These are phyloP conservation scores for Pecten maximus DNA, from an alignment of 2,888 invertebrate genomes.

Conservation along the genomic window DNA sequence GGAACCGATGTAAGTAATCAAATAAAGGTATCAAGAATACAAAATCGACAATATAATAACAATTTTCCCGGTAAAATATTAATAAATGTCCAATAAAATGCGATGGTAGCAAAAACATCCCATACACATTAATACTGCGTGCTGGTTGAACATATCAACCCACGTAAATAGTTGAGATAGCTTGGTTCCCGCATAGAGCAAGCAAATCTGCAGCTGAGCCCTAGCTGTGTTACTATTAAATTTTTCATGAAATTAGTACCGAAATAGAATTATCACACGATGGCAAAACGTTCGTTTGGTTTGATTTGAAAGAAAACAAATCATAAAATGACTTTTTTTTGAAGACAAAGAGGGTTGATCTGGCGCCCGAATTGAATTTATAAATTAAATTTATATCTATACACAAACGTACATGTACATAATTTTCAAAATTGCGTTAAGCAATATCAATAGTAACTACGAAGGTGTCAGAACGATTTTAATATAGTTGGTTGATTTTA, in stretches of 20 bases:
- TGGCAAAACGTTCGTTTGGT: background rate
- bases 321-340: background rate
- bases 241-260: background rate
- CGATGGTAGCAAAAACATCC: background rate
- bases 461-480: no score
- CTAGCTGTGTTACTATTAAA: background rate
- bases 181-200: background rate
- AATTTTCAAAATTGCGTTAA: no score
- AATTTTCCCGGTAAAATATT: background rate
- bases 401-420: no score
- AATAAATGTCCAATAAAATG: background rate
- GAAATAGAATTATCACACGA: background rate
- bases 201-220: background rate
- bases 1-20: conserved; percentile 2
- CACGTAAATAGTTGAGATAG: background rate
- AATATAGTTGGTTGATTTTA: no score
- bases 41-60: background rate
- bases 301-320: background rate
- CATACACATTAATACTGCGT: background rate
- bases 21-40: background rate
- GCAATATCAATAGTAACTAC: no score
- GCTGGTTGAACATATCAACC: background rate
- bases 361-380: no score
- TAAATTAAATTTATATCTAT: no score
- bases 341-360: background rate